These are phyloP conservation scores for Recurvirostra avosetta DNA, from an alignment of 2,113 vertebrate genomes.

Conservation along the genomic window DNA sequence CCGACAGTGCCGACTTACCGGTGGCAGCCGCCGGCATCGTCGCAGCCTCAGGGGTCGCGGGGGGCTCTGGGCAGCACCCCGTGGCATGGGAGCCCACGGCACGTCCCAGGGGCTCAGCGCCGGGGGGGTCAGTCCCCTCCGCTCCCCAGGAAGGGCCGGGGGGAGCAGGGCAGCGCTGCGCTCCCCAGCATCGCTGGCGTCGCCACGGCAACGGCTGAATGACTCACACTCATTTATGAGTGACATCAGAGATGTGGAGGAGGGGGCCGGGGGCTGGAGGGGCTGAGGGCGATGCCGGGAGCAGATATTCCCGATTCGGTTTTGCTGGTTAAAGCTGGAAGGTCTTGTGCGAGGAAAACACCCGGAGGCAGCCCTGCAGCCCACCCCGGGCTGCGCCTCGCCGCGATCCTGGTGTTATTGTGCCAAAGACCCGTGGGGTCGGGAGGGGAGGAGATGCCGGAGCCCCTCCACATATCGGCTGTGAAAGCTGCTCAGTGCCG, in stretches of 20 bases:
- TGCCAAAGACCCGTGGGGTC: rapidly evolving
- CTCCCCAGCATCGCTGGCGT: constrained; percentile 27
- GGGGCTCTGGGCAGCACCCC: background rate
- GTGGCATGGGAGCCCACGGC: background rate
- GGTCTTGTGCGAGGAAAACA: background rate
- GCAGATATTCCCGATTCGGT: background rate
- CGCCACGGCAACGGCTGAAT: constrained; percentile 39
- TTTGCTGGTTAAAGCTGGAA: background rate
- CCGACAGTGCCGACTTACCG: background rate
- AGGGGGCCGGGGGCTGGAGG: background rate
- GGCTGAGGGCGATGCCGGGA: background rate
- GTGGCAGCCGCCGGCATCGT: background rate
- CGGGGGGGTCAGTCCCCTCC: background rate
- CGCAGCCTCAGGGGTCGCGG: background rate
- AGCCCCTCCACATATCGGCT: too few relatives aligned
- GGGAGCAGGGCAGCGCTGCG: background rate
- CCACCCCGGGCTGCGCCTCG: background rate
- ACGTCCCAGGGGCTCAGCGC: background rate
- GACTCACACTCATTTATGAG: background rate
- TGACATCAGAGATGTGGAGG: constrained; percentile 59
- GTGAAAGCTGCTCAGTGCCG: background rate
- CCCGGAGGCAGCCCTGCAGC: background rate
- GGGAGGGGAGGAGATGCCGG: background rate
- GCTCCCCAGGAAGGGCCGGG: background rate
- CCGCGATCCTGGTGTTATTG: rapidly evolving